Evolutionary conservation across 2,888 invertebrate species (phyloP), one percentile per base, ranked within the genome.

Genomic region (Heteropelma amictum): DNA sequence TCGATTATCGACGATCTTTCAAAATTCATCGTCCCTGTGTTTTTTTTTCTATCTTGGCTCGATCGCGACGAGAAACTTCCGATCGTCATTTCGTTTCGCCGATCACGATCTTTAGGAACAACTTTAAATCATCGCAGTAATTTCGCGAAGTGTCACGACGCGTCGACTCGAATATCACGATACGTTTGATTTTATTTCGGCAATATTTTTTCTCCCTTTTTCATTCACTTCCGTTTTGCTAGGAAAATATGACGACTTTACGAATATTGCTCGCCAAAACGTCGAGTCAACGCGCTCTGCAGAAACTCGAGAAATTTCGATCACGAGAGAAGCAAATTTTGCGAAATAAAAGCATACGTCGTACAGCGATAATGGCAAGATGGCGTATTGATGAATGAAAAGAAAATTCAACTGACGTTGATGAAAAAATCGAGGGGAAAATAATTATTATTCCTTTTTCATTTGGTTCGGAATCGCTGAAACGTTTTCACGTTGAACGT

Each of bases 231-330:
- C 12, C 47, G 23, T 17, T 51, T 64, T n/a, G 8, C 40, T 67
- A 67, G 70, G 78, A 78, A 80, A 68, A 79, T 80, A 81, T 77
- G 76, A 74, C 77, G 74, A 67, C 49, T 49, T 45, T 75, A 79
- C 67, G 72, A 77, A 77, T 69, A 64, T 54, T 28, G 38, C 23
- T 23, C 19, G 12, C 19, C n/a, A n/a, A 45, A 40, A 60, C 53
- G 42, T 60, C 38, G 49, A 8, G 21, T 33, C 35, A 12, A 35
- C 49, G 56, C 28, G 21, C 14, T 42, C 63, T 28, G 47, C 19
- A 28, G n/a, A 38, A 51, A 8, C 61, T 56, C 40, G 47, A 73
- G 40, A 63, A 69, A 63, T 54, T 49, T 58, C 6, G 42, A 14
- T 19, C 38, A 45, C 23, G 17, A 35, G 5, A 23, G 14, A 23